Base-by-base conservation (phyloP, 2,797 vertebrate genomes). In the Lepilemur ruficaudatus region DNA sequence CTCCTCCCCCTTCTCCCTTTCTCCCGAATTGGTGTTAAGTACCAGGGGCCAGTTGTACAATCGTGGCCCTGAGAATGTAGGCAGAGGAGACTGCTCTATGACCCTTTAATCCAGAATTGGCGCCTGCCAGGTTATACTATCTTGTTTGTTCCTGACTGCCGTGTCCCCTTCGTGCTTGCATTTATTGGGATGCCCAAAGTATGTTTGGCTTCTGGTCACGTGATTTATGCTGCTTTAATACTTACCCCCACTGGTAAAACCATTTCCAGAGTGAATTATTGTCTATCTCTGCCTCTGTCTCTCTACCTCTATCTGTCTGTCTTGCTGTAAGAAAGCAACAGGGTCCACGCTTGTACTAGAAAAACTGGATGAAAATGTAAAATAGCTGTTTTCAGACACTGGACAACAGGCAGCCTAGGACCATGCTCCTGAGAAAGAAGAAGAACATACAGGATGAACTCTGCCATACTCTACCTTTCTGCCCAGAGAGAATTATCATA, bases 181-280 rank as follows among this genome's bases (percentile, higher is more conserved):
- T 50, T 90, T 69, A 22, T 8, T 35, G 46, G 18, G 12, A 38
- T 78, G 43, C 12, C 23, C 52, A 72, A 57, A 76, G 30, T 38
- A 61, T 59, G 41, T 67, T 48, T 91, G 65, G 28, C 59, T 92
- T 73, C n/a, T 57, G 25, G 50, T 90, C 76, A 84, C 0, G n/a
- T 52, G 76, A 80, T 84, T 65, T 75, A 32, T 48, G 46, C 30
- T 80, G 41, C 38, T 69, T 87, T 43, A 25, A 14, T 41, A 14
- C 22, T 91, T 81, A 46, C 1, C 50, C 6, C 20, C 48, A 67
- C 17, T 32, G 30, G 78, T 41, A 73, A 79, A 79, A 38, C 22
- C 10, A 14, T 75, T 84, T 97, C 83, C 70, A 93, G 57, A 88
- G 30, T 80, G 35, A 88, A 25, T 78, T 86, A 25, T 52, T 52